Evolutionary conservation across 2,888 invertebrate genomes (phyloP).

Genomic region (Meiosimyza decipiens): DNA sequence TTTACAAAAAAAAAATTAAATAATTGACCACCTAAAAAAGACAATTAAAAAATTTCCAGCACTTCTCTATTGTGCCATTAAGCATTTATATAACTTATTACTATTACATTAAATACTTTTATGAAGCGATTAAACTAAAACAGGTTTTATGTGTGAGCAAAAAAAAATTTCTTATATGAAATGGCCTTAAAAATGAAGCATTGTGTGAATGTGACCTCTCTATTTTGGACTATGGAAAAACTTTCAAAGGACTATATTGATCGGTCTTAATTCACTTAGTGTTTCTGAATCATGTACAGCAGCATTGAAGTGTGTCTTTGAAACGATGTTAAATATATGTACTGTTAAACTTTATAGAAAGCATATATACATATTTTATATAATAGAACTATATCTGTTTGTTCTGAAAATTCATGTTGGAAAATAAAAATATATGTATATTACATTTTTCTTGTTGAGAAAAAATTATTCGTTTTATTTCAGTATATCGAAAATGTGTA

Average conservation of each 20-base stretch:
- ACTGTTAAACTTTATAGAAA: conserved; percentile 34
- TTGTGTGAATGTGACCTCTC: neutral
- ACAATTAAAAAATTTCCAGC: conserved; percentile 29
- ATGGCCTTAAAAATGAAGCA: conserved; percentile 20
- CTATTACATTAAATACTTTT: conserved; percentile 35
- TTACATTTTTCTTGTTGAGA: conserved; percentile 3
- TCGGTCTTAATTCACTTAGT: conserved; percentile 1
- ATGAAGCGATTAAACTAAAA: conserved; percentile 6
- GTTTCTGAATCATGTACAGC: conserved; percentile 34
- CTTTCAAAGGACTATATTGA: neutral
- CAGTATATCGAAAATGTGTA: too few relatives aligned
- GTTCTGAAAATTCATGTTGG: conserved; percentile 58
- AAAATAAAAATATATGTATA: conserved; percentile 40
- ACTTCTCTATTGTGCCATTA: conserved; percentile 46
- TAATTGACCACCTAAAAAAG: conserved; percentile 37
- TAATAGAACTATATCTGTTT: conserved; percentile 42
- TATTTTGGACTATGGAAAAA: neutral
- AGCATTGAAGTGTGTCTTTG: conserved; percentile 44
- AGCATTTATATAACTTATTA: conserved; percentile 45
- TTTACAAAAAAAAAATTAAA: conserved; percentile 9
- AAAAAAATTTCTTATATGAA: neutral
- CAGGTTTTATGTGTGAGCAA: neutral
- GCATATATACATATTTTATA: conserved; percentile 28
- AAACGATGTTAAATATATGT: conserved; percentile 40
- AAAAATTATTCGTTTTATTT: neutral